Base-by-base conservation (phyloP, 2,888 invertebrate species). In the Coelogynopora nodosa region DNA sequence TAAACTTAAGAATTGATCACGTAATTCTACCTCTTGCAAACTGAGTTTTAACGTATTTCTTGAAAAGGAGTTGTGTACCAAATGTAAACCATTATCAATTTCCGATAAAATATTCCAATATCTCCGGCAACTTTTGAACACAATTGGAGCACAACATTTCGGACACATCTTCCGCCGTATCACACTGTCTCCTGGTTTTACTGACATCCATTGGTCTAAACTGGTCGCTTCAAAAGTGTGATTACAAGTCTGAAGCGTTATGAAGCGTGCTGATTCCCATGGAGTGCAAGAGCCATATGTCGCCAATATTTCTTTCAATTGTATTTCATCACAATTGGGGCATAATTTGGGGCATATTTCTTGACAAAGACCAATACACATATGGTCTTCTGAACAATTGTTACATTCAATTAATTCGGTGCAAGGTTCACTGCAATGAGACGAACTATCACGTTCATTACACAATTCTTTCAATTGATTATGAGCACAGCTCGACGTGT, bases 241-340 rank as follows among this genome's bases (percentile, higher is more conserved):
- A 80, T 31, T 80, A 86, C 86, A 86, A 26, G 86, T 86, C 30
- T 80, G 31, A 30, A 86, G 81, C 27, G 81, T 80, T 18, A 86
- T 82, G 27, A 30, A 86, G n/a, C 10, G 29, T 1, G 82, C 85
- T n/a, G n/a, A n/a, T 5, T 74, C 67, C n/a, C 5, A 18, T 80
- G 81, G 27, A n/a, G 2, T 23, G 5, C 26, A 10, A 2, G 2
- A 2, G 2, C 1, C 1, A 2, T 2, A 82, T 27, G 1, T 30
- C 26, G 2, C 23, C 10, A 13, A 23, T 23, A 74, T 13, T 2
- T 82, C 23, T 28, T 10, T 27, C 30, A 82, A 82, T 27, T 0
- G 0, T 82, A 27, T 29, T 0, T 28, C 23, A 31, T 86, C 86
- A 31, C 86, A 86, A 18, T 13, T 28, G 18, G 81, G 31, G 26